Conservation (phyloP, 2,113 vertebrate species). For the Nothocercus nigrocapillus region DNA sequence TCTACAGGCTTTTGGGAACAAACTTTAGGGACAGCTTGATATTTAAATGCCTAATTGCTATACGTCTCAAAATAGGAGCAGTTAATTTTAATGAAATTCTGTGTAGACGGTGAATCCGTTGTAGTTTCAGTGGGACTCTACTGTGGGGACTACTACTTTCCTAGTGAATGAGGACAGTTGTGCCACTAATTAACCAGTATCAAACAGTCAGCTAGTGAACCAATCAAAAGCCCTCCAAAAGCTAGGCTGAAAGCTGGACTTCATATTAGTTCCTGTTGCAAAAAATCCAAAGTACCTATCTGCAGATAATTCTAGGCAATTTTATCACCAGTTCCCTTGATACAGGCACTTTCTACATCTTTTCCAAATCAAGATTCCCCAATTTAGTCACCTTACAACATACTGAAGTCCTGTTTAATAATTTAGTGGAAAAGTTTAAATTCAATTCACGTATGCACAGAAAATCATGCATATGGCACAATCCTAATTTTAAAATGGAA, state of each 20-base stretch:
- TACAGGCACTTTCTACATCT: background rate
- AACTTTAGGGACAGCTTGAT: background rate
- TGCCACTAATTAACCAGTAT: background rate
- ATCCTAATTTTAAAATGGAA: constrained; percentile 62
- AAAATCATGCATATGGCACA: constrained; percentile 17
- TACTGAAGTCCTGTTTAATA: constrained; percentile 46
- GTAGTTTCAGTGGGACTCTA: background rate
- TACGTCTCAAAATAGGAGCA: background rate
- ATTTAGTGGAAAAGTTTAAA: constrained; percentile 69
- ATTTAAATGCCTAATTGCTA: background rate
- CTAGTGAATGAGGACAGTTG: background rate
- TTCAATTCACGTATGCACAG: constrained; percentile 40
- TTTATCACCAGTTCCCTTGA: constrained; percentile 3
- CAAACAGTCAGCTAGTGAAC: background rate
- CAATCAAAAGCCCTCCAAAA: background rate
- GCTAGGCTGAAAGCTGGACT: background rate
- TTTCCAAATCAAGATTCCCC: background rate
- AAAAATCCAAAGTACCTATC: background rate
- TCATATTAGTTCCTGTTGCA: background rate
- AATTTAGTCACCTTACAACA: constrained; percentile 56
- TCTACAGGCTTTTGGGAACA: background rate
- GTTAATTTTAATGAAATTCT: background rate
- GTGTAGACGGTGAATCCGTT: rapidly evolving
- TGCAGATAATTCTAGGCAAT: background rate
- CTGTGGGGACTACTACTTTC: rapidly evolving